Evolutionary conservation across 2,797 vertebrate species (phyloP).

Genomic region (Enteromius paludinosus): DNA sequence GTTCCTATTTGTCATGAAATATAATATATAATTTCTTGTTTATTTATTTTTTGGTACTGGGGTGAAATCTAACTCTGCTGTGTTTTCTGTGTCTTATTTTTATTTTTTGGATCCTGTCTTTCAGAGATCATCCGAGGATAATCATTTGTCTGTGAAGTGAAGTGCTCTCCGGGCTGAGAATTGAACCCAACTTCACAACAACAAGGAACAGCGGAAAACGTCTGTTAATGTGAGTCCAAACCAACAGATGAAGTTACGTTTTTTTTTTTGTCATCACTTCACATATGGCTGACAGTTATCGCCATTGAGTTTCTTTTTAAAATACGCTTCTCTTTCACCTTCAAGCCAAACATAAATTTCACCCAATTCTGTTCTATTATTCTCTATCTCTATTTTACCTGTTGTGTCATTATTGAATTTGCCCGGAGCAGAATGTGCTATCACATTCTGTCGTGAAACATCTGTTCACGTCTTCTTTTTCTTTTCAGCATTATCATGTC

Average conservation of each 20-base stretch:
- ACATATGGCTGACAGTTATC: slow-evolving; percentile 10
- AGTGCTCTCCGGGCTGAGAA: background rate
- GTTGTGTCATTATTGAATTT: slow-evolving; percentile 33
- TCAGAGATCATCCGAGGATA: background rate
- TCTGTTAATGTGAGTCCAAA: background rate
- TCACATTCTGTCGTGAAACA: slow-evolving; percentile 22
- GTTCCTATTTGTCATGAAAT: background rate
- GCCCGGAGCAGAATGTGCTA: slow-evolving; percentile 25
- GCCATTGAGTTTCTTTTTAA: background rate
- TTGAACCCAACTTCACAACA: background rate
- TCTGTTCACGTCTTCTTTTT: slow-evolving; percentile 2
- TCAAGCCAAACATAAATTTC: background rate
- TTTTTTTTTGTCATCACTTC: background rate
- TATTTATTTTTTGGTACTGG: background rate
- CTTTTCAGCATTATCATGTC: slow-evolving; percentile 13
- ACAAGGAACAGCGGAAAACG: background rate
- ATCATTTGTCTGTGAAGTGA: background rate
- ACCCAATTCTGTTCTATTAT: slow-evolving; percentile 11
- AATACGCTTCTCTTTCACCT: background rate
- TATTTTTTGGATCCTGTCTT: background rate
- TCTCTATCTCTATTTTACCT: slow-evolving; percentile 29
- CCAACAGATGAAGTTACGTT: background rate
- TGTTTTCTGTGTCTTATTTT: background rate
- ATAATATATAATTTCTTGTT: background rate
- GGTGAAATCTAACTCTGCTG: background rate